These are phyloP conservation scores for Pipistrellus pygmaeus DNA, from an alignment of 2,797 vertebrate genomes.

Conservation along the genomic window DNA sequence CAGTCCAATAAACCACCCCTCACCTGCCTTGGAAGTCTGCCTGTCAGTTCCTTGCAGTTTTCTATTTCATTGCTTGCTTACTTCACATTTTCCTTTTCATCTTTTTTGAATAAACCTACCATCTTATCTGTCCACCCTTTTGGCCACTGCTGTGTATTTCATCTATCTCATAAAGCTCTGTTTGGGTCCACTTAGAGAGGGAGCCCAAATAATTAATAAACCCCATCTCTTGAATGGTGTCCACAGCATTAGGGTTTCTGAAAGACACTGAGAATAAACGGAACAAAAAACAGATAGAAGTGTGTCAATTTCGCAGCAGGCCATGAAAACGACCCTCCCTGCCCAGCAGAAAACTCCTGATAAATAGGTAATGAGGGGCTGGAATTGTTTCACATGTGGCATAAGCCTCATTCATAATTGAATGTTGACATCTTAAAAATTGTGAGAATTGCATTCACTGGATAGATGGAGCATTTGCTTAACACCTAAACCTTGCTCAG, in stretches of 20 bases:
- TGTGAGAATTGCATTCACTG: not conserved
- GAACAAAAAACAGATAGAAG: constrained; percentile 53
- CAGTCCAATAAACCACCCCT: not conserved
- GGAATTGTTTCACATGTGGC: constrained; percentile 29
- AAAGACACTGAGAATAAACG: constrained; percentile 57
- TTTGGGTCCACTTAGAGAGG: constrained; percentile 41
- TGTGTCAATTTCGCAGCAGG: constrained; percentile 46
- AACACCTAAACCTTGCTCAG: not conserved
- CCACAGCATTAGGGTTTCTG: not conserved
- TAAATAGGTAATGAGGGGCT: constrained; percentile 53
- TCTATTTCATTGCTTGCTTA: constrained; percentile 41
- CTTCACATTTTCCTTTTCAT: constrained; percentile 50
- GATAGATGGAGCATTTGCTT: not conserved
- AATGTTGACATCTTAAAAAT: constrained; percentile 51
- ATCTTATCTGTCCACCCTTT: not conserved
- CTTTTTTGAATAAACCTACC: constrained; percentile 47
- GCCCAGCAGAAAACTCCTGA: constrained; percentile 33
- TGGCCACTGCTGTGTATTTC: constrained; percentile 57
- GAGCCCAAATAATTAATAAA: constrained; percentile 69
- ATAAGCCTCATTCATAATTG: constrained; percentile 33
- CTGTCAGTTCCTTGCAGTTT: not conserved
- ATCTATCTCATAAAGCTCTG: constrained; percentile 39
- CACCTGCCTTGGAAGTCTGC: not conserved
- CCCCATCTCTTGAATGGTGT: not conserved
- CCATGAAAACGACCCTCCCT: not conserved